Percentiles rank a stretch among this genome's conserved stretches.
phyloP scores from a whole-genome alignment of 2,113 vertebrate genomes.

The Cinclus cinclus region DNA sequence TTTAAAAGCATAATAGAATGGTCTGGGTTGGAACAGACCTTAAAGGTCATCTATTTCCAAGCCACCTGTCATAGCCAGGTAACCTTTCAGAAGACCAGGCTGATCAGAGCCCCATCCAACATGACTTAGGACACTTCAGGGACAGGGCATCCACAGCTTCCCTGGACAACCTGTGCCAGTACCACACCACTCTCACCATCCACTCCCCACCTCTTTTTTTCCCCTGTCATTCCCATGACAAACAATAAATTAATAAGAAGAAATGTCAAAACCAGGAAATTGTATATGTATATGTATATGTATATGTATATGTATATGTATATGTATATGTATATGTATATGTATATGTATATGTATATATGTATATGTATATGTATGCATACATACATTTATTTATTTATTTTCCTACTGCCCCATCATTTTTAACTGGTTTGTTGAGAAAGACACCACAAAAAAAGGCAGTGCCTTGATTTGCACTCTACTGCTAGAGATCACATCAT shows the following conservation, averaged over 20 bases:
- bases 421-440: neutral
- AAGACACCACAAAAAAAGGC: neutral
- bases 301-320: too few species aligned
- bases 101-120: neutral
- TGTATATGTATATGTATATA: neutral
- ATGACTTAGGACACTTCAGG: neutral
- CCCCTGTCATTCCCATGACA: neutral
- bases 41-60: neutral
- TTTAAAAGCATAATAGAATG: neutral
- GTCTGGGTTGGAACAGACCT: fast-evolving
- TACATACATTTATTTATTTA: too few species aligned
- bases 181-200: neutral
- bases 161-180: too few species aligned
- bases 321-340: neutral
- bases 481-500: neutral
- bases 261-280: neutral
- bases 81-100: neutral
- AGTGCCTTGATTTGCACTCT: neutral
- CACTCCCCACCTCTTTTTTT: fast-evolving
- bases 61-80: too few species aligned
- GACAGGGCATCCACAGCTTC: neutral
- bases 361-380: too few species aligned
- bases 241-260: neutral
- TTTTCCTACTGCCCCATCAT: neutral
- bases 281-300: neutral